Conservation (phyloP, 1,140 invertebrate genomes). For the Sinonovacula constricta region DNA sequence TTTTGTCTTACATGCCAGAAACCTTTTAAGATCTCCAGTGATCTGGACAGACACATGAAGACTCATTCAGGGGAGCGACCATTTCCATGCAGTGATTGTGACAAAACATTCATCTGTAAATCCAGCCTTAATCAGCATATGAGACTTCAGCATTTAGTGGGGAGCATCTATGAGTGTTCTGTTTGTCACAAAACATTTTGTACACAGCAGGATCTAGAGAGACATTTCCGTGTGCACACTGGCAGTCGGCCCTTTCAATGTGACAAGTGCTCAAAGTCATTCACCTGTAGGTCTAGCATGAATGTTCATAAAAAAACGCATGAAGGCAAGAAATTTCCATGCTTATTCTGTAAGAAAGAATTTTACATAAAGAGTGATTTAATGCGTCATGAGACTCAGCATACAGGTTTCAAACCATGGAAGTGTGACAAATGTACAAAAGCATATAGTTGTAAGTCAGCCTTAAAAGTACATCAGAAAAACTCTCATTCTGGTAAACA, state of each 20-base stretch:
- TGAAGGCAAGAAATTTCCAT: not conserved
- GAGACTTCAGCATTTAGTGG: not conserved
- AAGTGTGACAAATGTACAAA: not conserved
- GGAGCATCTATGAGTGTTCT: not conserved
- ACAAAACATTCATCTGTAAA: constrained; percentile 3
- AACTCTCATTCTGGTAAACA: too few species aligned
- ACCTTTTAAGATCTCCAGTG: not conserved
- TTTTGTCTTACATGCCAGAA: not conserved
- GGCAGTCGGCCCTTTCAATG: not conserved
- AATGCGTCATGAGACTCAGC: not conserved
- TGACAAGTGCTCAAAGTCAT: not conserved
- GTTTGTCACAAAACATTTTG: not conserved
- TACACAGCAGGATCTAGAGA: not conserved
- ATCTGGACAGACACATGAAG: not conserved
- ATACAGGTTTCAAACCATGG: not conserved
- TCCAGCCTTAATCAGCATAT: not conserved
- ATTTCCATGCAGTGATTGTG: not conserved
- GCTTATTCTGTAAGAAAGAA: not conserved
- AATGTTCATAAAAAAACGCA: not conserved
- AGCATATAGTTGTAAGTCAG: not conserved
- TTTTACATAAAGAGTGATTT: not conserved
- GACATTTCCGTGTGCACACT: not conserved
- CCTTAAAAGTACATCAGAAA: not conserved
- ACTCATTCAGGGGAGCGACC: not conserved
- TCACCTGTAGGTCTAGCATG: not conserved